Evolutionary conservation across 1,140 invertebrate species (phyloP).

Genomic region (Limonius californicus): DNA sequence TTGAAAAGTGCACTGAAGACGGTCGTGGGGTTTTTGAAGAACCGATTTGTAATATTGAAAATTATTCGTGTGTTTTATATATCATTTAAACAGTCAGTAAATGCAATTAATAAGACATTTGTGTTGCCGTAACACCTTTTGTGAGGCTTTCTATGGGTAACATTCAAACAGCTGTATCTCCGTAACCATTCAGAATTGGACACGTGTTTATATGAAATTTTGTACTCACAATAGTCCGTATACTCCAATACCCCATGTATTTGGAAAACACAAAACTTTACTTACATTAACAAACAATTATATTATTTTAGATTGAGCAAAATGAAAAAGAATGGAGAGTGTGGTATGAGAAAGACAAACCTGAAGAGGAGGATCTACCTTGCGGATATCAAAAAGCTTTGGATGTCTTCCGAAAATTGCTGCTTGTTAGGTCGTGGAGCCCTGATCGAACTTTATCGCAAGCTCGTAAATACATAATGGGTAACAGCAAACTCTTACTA

Average conservation of each 20-base stretch:
- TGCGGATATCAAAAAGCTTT: slow-evolving; percentile 85
- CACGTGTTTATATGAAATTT: too few species aligned
- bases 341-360: slow-evolving; percentile 94
- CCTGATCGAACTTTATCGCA: slow-evolving; percentile 93
- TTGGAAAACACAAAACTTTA: not conserved
- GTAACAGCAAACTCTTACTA: slow-evolving; percentile 46
- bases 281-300: too few species aligned
- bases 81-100: too few species aligned
- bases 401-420: slow-evolving; percentile 85
- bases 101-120: too few species aligned
- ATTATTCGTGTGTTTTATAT: too few species aligned
- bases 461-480: slow-evolving; percentile 84
- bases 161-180: too few species aligned
- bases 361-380: slow-evolving; percentile 87
- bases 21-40: too few species aligned
- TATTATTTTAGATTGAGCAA: slow-evolving; percentile 75
- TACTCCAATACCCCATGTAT: not conserved
- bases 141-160: too few species aligned
- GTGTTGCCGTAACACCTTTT: too few species aligned
- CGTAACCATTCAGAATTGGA: too few species aligned
- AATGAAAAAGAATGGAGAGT: slow-evolving; percentile 86
- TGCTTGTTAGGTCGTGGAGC: slow-evolving; percentile 92
- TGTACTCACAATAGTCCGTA: not conserved
- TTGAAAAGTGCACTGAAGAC: too few species aligned
- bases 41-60: too few species aligned